Evolutionary conservation across 2,113 vertebrate genomes (phyloP), one percentile per base, ranked within the genome.

Genomic region (Crotalus tigris): DNA sequence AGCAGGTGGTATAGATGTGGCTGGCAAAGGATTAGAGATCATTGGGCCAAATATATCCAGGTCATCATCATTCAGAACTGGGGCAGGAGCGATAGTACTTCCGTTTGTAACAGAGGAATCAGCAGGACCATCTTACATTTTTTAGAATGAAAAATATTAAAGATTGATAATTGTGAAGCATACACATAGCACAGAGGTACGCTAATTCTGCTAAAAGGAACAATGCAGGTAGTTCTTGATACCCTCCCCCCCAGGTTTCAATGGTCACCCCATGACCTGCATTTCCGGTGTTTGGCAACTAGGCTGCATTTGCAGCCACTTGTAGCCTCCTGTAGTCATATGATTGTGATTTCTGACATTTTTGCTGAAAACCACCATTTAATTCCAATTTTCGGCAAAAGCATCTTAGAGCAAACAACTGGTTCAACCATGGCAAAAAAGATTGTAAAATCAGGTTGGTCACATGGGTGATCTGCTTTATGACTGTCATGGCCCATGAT

Each of bases 31-130:
- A 96, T 99, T 99, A 93, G 99, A 99, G 69, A 99, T 98, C 99
- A 99, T 99, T 55, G 99, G 99, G 93, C 99, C 99, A 91, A 99
- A 99, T 96, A 99, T 99, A 97, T 99, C 99, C 95, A 99, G 96
- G 93, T 99, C 99, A 92, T 99, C 98, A 44, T 99, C 98, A 49
- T 93, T 97, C 94, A 98, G 96, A 9, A 98, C 94, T 93, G 97
- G 95, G 59, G 96, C 96, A n/a, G 95, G 44, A 90, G 96, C 89
- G 19, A 97, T 93, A 4, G 29, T 90, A 94, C 96, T 98, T 91
- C 97, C 98, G 29, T 97, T 99, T 94, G 98, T 92, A 93, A 98
- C 95, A 29, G 97, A 96, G 26, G 97, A 93, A 94, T 98, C 98
- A 33, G 98, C 96, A 93, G 98, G 99, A 93, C 98, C 97, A 97